Conservation (phyloP, 2,797 vertebrate genomes). For the Thripadectes ignobilis region DNA sequence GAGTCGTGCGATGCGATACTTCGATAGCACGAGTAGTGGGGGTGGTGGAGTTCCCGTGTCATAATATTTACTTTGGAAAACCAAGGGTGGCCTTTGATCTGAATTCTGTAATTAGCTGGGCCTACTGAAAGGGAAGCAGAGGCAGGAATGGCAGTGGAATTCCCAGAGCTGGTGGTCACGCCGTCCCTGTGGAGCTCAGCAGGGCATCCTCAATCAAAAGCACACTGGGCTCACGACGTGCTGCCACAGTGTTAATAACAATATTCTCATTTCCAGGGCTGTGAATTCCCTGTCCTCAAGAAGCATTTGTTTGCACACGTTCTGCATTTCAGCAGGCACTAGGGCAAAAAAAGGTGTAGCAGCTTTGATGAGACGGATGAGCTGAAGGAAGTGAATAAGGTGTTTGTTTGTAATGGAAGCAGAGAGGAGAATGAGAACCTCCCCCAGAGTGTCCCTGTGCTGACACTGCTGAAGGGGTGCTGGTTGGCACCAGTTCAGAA, state of each 20-base stretch:
- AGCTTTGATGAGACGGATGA: not conserved
- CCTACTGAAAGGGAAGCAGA: not conserved
- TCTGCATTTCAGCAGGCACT: not conserved
- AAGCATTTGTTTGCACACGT: not conserved
- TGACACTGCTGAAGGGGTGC: not conserved
- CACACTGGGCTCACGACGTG: not conserved
- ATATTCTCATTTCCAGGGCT: not conserved
- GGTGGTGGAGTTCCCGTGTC: constrained; percentile 21
- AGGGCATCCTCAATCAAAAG: not conserved
- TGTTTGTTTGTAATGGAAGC: not conserved
- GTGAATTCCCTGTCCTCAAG: not conserved
- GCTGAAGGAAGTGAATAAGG: not conserved
- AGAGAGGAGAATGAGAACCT: not conserved
- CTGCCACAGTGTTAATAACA: not conserved
- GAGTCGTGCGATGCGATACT: not conserved
- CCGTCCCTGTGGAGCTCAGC: not conserved
- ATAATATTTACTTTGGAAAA: constrained; percentile 48
- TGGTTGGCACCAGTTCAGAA: not conserved
- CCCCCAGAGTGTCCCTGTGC: too few species aligned
- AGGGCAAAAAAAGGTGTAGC: not conserved
- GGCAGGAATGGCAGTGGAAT: not conserved
- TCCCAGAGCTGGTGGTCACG: not conserved
- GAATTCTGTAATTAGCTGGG: not conserved
- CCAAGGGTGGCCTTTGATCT: constrained; percentile 36
- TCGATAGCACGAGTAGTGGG: not conserved